phyloP scores from a whole-genome alignment of 2,113 vertebrate species.

The Synchiropus splendidus region DNA sequence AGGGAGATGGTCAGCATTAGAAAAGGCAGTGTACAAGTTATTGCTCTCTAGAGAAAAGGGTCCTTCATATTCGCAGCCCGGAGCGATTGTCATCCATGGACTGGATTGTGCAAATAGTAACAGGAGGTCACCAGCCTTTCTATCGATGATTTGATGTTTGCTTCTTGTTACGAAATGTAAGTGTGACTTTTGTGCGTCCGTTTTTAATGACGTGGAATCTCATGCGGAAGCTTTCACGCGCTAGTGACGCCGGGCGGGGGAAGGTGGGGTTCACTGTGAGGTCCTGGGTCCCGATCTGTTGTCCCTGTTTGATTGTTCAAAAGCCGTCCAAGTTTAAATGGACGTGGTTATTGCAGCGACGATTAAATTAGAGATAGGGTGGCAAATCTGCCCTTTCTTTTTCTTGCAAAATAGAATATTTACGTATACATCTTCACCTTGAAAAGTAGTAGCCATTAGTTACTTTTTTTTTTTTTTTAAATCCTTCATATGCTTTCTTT shows the following conservation, averaged over 20 bases:
- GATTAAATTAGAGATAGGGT: constrained; percentile 53
- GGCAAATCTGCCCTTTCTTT: constrained; percentile 54
- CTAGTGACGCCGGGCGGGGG: too few species aligned
- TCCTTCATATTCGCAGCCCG: constrained; percentile 49
- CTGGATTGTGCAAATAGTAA: constrained; percentile 57
- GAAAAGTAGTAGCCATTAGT: constrained; percentile 62
- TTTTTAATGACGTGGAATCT: constrained; percentile 9
- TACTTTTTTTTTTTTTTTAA: constrained; percentile 57
- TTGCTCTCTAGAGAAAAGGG: constrained; percentile 55
- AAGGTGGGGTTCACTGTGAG: constrained; percentile 22
- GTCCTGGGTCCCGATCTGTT: constrained; percentile 43
- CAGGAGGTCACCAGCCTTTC: constrained; percentile 6
- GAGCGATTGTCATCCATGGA: constrained; percentile 37
- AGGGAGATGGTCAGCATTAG: constrained; percentile 25
- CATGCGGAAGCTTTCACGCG: constrained; percentile 8
- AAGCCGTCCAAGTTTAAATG: constrained; percentile 52
- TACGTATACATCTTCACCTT: constrained; percentile 67
- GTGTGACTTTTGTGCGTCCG: constrained; percentile 6
- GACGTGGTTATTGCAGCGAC: constrained; percentile 62
- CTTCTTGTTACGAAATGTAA: too few species aligned
- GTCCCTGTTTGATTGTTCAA: constrained; percentile 61
- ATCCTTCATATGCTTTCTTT: constrained; percentile 62
- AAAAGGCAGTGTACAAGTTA: constrained; percentile 53
- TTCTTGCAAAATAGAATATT: constrained; percentile 67
- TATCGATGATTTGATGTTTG: too few species aligned